phyloP scores from a whole-genome alignment of 1,140 invertebrate genomes.

The Drosophila azteca region DNA sequence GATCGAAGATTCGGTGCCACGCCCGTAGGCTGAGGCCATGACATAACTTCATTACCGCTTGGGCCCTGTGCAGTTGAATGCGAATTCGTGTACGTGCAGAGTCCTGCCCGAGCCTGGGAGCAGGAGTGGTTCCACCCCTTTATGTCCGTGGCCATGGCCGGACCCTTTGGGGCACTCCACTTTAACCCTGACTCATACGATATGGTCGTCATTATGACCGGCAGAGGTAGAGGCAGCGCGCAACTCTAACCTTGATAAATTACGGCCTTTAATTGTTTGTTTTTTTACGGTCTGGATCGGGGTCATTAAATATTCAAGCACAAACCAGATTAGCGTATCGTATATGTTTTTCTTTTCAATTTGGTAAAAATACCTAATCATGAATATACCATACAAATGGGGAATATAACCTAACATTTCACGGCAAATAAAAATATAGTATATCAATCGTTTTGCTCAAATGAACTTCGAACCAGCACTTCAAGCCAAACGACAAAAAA shows the following conservation, averaged over 20 bases:
- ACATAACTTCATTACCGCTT: conserved; percentile 63
- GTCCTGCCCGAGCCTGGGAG: neutral
- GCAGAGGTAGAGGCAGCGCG: conserved; percentile 24
- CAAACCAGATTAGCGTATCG: neutral
- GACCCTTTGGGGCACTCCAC: conserved; percentile 16
- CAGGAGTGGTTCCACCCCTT: too few species aligned
- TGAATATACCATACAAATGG: too few species aligned
- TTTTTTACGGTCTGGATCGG: neutral
- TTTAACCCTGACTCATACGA: conserved; percentile 9
- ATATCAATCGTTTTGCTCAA: neutral
- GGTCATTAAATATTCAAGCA: conserved; percentile 1
- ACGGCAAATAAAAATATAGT: neutral
- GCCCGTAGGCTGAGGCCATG: conserved; percentile 21
- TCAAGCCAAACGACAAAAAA: too few species aligned
- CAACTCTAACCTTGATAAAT: conserved; percentile 52
- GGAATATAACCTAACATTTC: too few species aligned
- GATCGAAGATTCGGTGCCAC: conserved; percentile 4
- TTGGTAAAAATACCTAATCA: too few species aligned
- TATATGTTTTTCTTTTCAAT: too few species aligned
- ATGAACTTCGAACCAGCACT: neutral
- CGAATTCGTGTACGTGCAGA: conserved; percentile 2
- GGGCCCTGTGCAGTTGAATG: conserved; percentile 11
- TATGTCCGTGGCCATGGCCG: neutral
- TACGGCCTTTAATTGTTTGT: conserved; percentile 37
- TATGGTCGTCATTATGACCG: conserved; percentile 48